A percentile compares a stretch with the other conserved stretches of the same genome.
Evolutionary conservation across 2,797 vertebrate genomes (phyloP).

Genomic region (Manis pentadactyla): DNA sequence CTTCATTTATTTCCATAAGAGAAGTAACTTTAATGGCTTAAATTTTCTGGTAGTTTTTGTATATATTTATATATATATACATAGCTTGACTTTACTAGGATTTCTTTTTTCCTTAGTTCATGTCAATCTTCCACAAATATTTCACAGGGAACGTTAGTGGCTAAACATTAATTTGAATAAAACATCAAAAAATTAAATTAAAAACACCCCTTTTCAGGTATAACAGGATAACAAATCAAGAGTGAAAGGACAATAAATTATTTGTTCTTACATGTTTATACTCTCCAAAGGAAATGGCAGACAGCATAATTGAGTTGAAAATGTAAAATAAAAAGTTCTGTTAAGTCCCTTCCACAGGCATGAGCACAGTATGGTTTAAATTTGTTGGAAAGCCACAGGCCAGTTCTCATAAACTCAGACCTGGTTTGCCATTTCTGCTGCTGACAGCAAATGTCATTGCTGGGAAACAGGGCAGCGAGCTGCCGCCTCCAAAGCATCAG

Average conservation of each 20-base stretch:
- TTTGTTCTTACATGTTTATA: background rate
- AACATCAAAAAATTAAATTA: background rate
- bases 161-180: background rate
- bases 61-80: background rate
- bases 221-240: background rate
- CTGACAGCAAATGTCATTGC: conserved; percentile 74
- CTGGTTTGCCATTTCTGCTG: conserved; percentile 19
- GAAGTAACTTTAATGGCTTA: background rate
- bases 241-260: background rate
- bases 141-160: background rate
- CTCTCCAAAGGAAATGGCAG: background rate
- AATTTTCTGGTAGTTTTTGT: background rate
- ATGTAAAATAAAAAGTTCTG: background rate
- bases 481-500: conserved; percentile 5
- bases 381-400: background rate
- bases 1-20: conserved; percentile 24
- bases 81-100: background rate
- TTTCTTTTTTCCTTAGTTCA: background rate
- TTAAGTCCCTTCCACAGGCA: background rate
- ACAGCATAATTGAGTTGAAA: background rate
- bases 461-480: conserved; percentile 50
- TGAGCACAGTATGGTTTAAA: background rate
- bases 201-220: background rate
- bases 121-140: background rate
- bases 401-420: conserved; percentile 14